These are phyloP conservation scores for Ochotona curzoniae DNA, from an alignment of 2,113 vertebrate species.

Conservation along the genomic window DNA sequence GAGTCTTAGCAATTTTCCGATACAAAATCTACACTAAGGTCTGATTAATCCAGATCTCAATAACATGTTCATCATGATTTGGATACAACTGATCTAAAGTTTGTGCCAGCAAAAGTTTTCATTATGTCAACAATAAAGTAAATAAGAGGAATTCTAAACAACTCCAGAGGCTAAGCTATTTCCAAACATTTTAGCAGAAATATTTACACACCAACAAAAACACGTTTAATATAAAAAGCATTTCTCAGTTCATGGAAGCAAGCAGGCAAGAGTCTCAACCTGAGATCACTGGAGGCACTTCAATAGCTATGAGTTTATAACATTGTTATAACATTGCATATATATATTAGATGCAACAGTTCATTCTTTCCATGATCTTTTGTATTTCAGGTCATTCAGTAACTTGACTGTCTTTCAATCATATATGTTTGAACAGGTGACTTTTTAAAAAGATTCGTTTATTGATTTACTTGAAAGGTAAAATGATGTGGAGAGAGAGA, in stretches of 20 bases:
- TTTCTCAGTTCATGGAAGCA: slow-evolving; percentile 16
- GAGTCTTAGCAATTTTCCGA: slow-evolving; percentile 26
- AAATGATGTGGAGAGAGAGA: too few relatives aligned
- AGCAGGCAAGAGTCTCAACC: not conserved
- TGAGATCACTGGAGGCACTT: not conserved
- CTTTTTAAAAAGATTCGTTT: too few relatives aligned
- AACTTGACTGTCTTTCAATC: not conserved
- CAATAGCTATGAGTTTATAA: not conserved
- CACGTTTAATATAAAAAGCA: not conserved
- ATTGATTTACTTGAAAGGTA: too few relatives aligned
- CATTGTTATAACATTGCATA: not conserved
- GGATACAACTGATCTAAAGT: not conserved
- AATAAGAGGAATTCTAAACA: slow-evolving; percentile 44
- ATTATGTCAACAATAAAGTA: not conserved
- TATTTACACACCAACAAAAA: not conserved
- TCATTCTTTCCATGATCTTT: slow-evolving; percentile 13
- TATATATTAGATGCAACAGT: not conserved
- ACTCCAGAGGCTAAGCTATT: not conserved
- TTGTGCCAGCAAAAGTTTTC: not conserved
- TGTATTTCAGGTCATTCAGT: slow-evolving; percentile 8
- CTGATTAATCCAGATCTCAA: not conserved
- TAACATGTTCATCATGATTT: not conserved
- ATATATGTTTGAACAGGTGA: not conserved
- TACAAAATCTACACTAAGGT: not conserved
- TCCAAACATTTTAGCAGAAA: slow-evolving; percentile 40